These are phyloP conservation scores for Rhizoglyphus robini DNA, from an alignment of 1,140 invertebrate genomes.

Conservation along the genomic window DNA sequence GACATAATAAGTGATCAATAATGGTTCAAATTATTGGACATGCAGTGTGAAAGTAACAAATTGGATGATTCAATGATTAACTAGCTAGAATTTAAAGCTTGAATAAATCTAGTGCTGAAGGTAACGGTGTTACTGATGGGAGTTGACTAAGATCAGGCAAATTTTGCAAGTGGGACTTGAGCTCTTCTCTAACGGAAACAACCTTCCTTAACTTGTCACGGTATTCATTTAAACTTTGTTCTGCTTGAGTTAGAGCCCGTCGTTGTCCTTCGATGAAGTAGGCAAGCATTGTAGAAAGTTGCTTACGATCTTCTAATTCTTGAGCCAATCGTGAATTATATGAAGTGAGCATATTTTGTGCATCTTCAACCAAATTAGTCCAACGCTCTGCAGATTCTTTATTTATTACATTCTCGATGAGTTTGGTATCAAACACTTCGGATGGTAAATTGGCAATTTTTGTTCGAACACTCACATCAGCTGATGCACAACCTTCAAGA, in stretches of 20 bases:
- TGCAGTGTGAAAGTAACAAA: too few relatives aligned
- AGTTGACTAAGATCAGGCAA: slow-evolving; percentile 77
- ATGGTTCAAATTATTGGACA: too few relatives aligned
- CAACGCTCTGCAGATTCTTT: slow-evolving; percentile 55
- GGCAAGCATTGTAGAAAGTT: slow-evolving; percentile 64
- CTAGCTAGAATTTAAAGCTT: too few relatives aligned
- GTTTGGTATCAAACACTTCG: slow-evolving; percentile 79
- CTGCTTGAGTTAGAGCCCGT: slow-evolving; percentile 64
- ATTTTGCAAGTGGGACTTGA: slow-evolving; percentile 80
- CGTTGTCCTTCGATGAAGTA: slow-evolving; percentile 73
- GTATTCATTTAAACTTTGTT: slow-evolving; percentile 73
- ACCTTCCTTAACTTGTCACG: slow-evolving; percentile 72
- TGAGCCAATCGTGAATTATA: slow-evolving; percentile 70
- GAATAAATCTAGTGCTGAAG: slow-evolving; percentile 85
- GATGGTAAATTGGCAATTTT: slow-evolving; percentile 81
- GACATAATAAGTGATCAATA: too few relatives aligned
- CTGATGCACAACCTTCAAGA: slow-evolving; percentile 81
- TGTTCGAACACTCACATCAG: slow-evolving; percentile 77
- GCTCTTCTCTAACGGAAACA: slow-evolving; percentile 61
- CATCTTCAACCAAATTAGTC: slow-evolving; percentile 64
- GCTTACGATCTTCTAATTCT: slow-evolving; percentile 72
- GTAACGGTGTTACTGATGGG: slow-evolving; percentile 77
- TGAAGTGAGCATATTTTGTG: slow-evolving; percentile 63
- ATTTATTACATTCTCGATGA: slow-evolving; percentile 54
- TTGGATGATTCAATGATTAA: too few relatives aligned